Evolutionary conservation across 2,113 vertebrate genomes (phyloP).

Genomic region (Gymnocephalus cernua): DNA sequence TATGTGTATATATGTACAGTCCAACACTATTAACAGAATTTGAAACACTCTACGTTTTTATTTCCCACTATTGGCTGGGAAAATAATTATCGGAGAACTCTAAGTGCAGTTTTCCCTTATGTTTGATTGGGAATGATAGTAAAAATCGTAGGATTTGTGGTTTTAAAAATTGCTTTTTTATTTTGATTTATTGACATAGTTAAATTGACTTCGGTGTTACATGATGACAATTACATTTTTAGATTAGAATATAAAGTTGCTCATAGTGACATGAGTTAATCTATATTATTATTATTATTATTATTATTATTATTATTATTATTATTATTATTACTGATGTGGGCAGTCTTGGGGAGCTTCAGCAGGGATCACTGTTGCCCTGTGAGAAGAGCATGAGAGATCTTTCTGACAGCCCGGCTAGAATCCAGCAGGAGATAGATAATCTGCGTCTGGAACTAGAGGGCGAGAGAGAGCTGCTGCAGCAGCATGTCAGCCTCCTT

Average conservation of each 20-base stretch:
- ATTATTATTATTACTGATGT: slow-evolving; percentile 43
- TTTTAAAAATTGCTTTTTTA: background rate
- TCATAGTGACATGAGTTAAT: background rate
- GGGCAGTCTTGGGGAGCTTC: slow-evolving; percentile 61
- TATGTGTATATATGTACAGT: background rate
- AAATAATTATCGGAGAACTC: background rate
- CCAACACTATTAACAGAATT: background rate
- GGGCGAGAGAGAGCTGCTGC: slow-evolving; percentile 80
- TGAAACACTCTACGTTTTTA: background rate
- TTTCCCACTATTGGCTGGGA: background rate
- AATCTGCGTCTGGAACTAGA: slow-evolving; percentile 80
- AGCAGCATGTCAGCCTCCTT: slow-evolving; percentile 75
- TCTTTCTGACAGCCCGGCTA: slow-evolving; percentile 57
- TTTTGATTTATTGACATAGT: background rate
- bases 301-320: too few relatives aligned
- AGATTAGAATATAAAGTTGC: background rate
- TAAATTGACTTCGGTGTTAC: background rate
- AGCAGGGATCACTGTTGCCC: slow-evolving; percentile 60
- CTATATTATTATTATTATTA: too few relatives aligned
- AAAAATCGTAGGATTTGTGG: background rate
- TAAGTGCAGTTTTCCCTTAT: background rate
- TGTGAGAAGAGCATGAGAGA: slow-evolving; percentile 54
- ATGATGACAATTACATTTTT: background rate
- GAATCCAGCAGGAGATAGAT: slow-evolving; percentile 77
- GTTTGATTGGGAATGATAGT: background rate